These are phyloP conservation scores for Herminia tarsipennalis DNA, from an alignment of 2,888 invertebrate species.

Conservation along the genomic window DNA sequence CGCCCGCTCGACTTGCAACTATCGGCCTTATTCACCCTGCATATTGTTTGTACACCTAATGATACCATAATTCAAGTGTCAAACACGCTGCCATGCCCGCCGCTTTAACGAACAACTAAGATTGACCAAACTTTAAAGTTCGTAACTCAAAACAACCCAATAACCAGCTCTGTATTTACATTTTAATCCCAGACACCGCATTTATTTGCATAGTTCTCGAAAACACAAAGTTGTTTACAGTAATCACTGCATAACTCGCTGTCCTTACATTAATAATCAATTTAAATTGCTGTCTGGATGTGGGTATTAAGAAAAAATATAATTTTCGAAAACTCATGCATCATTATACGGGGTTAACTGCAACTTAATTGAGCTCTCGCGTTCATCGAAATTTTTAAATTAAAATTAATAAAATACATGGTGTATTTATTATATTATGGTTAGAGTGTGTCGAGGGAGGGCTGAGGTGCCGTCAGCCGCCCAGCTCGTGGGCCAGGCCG, in stretches of 20 bases:
- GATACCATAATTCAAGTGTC: conserved; percentile 40
- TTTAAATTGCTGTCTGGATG: conserved; percentile 25
- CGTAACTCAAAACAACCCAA: conserved; percentile 15
- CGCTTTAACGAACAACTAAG: conserved; percentile 38
- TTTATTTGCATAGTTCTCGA: conserved; percentile 27
- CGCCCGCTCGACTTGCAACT: conserved; percentile 22
- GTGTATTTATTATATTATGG: no score
- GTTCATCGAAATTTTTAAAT: conserved; percentile 36
- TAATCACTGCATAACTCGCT: conserved; percentile 24
- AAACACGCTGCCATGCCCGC: conserved; percentile 39
- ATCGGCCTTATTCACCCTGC: conserved; percentile 38
- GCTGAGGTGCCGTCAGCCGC: no score
- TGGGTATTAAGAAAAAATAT: conserved; percentile 16
- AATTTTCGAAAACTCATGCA: conserved; percentile 30
- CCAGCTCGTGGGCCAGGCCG: no score
- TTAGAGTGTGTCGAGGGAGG: no score
- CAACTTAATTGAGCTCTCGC: conserved; percentile 31
- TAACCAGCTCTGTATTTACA: conserved; percentile 14
- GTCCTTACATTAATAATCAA: conserved; percentile 32
- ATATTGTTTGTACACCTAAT: conserved; percentile 43
- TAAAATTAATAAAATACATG: no score
- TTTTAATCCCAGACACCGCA: conserved; percentile 15
- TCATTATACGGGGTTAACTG: conserved; percentile 33
- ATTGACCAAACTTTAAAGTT: conserved; percentile 33
- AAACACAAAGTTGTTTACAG: conserved; percentile 22